Evolutionary conservation across 2,113 vertebrate species (phyloP).

Genomic region (Eira barbara): DNA sequence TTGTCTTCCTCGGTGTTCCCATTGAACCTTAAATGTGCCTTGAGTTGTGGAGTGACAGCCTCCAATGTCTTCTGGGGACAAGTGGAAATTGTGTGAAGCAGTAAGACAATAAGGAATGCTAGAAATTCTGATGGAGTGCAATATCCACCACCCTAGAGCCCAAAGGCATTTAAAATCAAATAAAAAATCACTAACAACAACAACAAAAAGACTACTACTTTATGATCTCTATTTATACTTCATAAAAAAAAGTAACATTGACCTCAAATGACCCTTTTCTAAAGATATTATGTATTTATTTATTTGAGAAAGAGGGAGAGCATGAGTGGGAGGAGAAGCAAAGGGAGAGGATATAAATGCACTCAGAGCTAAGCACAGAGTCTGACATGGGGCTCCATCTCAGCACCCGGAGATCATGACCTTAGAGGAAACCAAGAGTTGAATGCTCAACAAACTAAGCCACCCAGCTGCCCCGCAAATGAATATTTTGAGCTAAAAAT

Average conservation of each 20-base stretch:
- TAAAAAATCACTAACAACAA: neutral
- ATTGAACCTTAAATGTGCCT: neutral
- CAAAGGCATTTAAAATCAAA: neutral
- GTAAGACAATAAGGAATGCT: neutral
- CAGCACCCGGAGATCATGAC: too few relatives aligned
- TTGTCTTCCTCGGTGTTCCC: neutral
- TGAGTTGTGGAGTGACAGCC: neutral
- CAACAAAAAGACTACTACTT: neutral
- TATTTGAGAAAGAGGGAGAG: too few relatives aligned
- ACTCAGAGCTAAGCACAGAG: too few relatives aligned
- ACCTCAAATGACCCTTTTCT: neutral
- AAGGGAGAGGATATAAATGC: too few relatives aligned
- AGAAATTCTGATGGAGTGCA: neutral
- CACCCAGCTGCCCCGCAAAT: too few relatives aligned
- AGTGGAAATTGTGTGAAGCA: neutral
- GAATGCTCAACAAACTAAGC: too few relatives aligned
- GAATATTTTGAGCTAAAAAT: neutral
- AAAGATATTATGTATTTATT: too few relatives aligned
- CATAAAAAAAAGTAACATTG: neutral
- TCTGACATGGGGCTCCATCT: too few relatives aligned
- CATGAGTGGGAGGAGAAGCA: too few relatives aligned
- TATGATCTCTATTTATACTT: neutral
- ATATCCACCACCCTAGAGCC: neutral
- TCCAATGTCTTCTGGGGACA: neutral
- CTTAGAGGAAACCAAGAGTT: too few relatives aligned